These are phyloP conservation scores for Acanthacorydalis orientalis DNA, from an alignment of 2,888 invertebrate species.

Conservation along the genomic window DNA sequence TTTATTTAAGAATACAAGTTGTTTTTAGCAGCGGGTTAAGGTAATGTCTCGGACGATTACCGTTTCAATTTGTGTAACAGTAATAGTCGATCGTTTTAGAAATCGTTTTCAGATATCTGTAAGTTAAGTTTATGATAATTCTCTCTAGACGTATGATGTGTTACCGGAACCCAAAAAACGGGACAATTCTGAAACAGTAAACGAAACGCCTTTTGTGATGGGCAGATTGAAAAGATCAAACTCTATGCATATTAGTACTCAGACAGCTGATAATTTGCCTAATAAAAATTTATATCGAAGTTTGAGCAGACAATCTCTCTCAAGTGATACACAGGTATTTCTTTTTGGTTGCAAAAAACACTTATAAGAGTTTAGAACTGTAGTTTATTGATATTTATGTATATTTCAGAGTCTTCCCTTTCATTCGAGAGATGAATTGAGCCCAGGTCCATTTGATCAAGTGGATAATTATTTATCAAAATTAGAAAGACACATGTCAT, in stretches of 20 bases:
- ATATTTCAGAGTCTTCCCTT: conserved; percentile 33
- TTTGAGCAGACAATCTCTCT: conserved; percentile 46
- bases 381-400: conserved; percentile 6
- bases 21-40: too few relatives aligned
- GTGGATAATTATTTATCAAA: conserved; percentile 12
- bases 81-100: too few relatives aligned
- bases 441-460: conserved; percentile 27
- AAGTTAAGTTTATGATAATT: neutral
- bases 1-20: too few relatives aligned
- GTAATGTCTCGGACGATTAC: neutral
- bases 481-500: conserved; percentile 9
- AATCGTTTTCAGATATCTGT: too few relatives aligned
- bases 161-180: neutral
- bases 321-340: conserved; percentile 45
- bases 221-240: conserved; percentile 18
- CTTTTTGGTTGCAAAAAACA: too few relatives aligned
- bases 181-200: neutral
- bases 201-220: conserved; percentile 9
- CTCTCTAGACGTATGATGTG: neutral
- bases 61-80: too few relatives aligned
- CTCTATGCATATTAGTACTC: conserved; percentile 23
- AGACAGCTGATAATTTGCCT: conserved; percentile 23
- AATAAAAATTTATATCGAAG: conserved; percentile 35
- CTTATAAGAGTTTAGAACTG: too few relatives aligned
- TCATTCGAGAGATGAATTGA: conserved; percentile 29